Percentiles rank a stretch among this genome's conserved stretches.
Evolutionary conservation across 2,888 invertebrate genomes (phyloP).

Genomic region (Leptothorax acervorum): DNA sequence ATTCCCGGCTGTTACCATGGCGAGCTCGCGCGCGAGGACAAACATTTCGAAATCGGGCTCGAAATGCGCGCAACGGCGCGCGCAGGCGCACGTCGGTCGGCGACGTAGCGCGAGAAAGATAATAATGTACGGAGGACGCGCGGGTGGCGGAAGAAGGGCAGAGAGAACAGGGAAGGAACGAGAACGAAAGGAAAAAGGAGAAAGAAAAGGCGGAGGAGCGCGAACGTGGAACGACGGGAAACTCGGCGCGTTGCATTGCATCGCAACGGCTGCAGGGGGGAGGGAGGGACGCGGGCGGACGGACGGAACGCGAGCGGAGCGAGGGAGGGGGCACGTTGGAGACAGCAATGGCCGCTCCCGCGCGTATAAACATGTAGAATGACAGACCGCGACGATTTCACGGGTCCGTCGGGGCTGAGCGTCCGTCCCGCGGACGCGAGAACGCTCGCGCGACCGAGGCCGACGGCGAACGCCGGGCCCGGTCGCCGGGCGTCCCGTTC

Average conservation of each 20-base stretch:
- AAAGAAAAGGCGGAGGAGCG: conserved; percentile 68
- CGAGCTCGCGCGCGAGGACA: conserved; percentile 27
- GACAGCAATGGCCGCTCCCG: conserved; percentile 85
- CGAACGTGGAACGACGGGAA: conserved; percentile 77
- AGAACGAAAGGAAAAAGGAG: conserved; percentile 66
- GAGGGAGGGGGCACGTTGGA: conserved; percentile 67
- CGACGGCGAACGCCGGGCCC: neutral
- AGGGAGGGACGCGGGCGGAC: neutral
- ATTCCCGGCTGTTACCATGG: conserved; percentile 45
- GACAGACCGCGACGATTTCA: conserved; percentile 74
- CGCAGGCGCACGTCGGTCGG: conserved; percentile 62
- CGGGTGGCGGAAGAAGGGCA: conserved; percentile 43
- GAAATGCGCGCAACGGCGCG: conserved; percentile 59
- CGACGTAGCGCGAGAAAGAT: conserved; percentile 52
- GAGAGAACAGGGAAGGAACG: conserved; percentile 62
- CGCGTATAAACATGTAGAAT: conserved; percentile 83
- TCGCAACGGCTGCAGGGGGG: neutral
- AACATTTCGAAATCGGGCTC: conserved; percentile 61
- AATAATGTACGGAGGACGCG: conserved; percentile 38
- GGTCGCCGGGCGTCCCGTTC: neutral
- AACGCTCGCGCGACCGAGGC: neutral
- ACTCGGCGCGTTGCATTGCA: conserved; percentile 62
- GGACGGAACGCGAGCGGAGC: neutral
- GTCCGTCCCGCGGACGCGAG: too few relatives aligned
- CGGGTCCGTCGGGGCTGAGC: neutral